Evolutionary conservation across 2,113 vertebrate species (phyloP), one percentile per base, ranked within the genome.

Genomic region (Erythrolamprus reginae): DNA sequence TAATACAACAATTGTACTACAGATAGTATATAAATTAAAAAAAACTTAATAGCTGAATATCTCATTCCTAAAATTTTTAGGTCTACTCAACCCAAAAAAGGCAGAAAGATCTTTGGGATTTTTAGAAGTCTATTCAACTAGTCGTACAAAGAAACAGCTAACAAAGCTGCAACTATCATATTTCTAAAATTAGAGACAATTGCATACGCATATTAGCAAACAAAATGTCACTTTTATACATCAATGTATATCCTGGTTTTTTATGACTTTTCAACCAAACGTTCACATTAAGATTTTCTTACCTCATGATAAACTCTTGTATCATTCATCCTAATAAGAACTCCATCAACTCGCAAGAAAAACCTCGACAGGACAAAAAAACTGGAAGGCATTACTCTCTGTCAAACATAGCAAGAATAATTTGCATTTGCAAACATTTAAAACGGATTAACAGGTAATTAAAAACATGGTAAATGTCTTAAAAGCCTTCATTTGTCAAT

Each of bases 351-450:
- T 93, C 99, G 97, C 92, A 99, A 92, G 96, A 99, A 99, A 97
- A 99, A 99, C 88, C 99, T 97, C 95, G 98, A 93, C 84, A 99
- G 94, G 93, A 99, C 95, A 95, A 99, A 99, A 96, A 99, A 99
- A 90, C 99, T 98, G 91, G 98, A 98, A 91, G 99, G 99, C 99
- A 99, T 99, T 91, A 99, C 99, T 95, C 99, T 98, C 99, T 99
- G 95, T n/a, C 95, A 92, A 94, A 94, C 89, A 4, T 4, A 28
- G 88, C 90, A 94, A 88, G 89, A 10, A 47, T 4, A 19, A 88
- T 83, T 70, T 86, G 10, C 23, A 48, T 24, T 55, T 94, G 38
- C 93, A 90, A 45, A 83, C 7, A 86, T 48, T 47, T 21, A 24
- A 38, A 86, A 82, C 89, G 88, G 56, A 91, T 92, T 58, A 90